Base-by-base conservation (phyloP, 1,140 invertebrate genomes). In the Scaptomyza montana region DNA sequence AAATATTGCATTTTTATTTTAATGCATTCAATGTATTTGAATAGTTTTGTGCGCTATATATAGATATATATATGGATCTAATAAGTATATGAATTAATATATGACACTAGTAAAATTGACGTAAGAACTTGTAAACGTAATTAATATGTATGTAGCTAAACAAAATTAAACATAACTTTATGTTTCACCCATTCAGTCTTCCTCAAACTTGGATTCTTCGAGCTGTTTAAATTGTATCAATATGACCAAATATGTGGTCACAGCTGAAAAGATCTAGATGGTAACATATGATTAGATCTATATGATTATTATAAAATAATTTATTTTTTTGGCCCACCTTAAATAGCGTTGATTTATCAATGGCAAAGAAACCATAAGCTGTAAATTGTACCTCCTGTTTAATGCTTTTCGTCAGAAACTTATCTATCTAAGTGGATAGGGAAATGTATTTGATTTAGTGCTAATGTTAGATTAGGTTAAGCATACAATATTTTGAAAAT, bases 311-410 rank as follows among this genome's bases (percentile, higher is more conserved):
- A 25, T 25, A 25, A 3, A 3, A 25, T 25, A 25, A 25, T 2
- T n/a, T 19, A 6, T 1, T 12, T 9, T 9, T 0, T 33, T 39
- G 25, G 13, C 2, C 4, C 6, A 92, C 90, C 78, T 92, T 92
- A 47, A 92, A 92, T 2, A 92, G 74, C 0, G 90, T 92, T 1
- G 90, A 90, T 59, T 91, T 92, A 28, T 92, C 90, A 43, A 92
- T 92, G 12, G 90, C 80, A 77, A 92, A 92, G 45, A 92, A 92
- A 28, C 90, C 90, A 28, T 92, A 92, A 8, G 90, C 90, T 10
- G 90, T 92, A 51, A 92, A 92, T 36, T 92, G 84, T 6, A 92
- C 78, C 54, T 92, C 90, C 49, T 92, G 90, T 28, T 91, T 92
- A 25, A 92, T 92, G 64, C 90, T 92, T 62, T 92, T 92, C 12